Base-by-base conservation (phyloP, 2,888 invertebrate species). In the Cephus pygmeus region DNA sequence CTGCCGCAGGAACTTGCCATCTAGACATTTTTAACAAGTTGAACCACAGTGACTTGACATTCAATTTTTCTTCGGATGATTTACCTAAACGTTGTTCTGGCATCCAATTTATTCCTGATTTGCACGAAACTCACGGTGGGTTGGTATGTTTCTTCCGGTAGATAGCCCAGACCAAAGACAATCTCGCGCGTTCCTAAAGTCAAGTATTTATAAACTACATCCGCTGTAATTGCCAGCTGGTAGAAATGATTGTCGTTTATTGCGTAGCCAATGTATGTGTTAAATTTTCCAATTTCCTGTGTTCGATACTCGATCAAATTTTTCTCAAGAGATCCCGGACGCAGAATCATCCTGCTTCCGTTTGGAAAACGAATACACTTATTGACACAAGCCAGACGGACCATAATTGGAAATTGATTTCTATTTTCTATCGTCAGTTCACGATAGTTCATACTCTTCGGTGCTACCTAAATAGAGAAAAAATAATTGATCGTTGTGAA, bases 1-100 rank as follows among this genome's bases (percentile, higher is more conserved):
- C 92, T 75, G 92, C 89, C 23, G 92, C 85, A 1, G 93, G 93
- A 74, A 94, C 90, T 56, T 93, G 89, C 85, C 94, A 93, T 75
- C 92, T 87, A 89, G 93, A 94, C 6, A 71, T 15, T 33, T 71
- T 56, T 56, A 9, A 56, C 56, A 56, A 23, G 2, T 71, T 71
- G 12, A 31, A 31, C 6, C 11, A 12, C 31, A 56, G 56, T 56
- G 6, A 23, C 77, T 30, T 80, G 76, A 34, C 33, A 68, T 30
- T 75, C 76, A 34, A 75, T 80, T 73, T 68, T 77, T 79, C 69
- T 80, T 82, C 6, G 79, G 74, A 35, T 6, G 11, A 76, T 79
- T 83, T 79, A 86, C 87, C 78, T 83, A 73, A 87, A 89, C 33
- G 73, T 76, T 0, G 84, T 87, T 35, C 73, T 79, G 0, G 83